These are phyloP conservation scores for Pristionchus japonicus DNA, from an alignment of 2,888 invertebrate species.

Conservation along the genomic window DNA sequence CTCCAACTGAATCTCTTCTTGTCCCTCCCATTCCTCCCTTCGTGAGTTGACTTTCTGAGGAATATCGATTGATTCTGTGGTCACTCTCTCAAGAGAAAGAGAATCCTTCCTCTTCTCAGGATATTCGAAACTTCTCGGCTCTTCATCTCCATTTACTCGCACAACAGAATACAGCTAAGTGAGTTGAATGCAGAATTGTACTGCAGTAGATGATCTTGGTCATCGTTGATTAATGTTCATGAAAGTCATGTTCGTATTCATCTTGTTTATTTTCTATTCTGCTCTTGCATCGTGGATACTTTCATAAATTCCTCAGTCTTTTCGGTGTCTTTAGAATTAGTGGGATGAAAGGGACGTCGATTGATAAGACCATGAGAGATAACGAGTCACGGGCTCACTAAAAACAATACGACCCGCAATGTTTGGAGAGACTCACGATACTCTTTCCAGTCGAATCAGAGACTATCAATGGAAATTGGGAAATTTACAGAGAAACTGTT, in stretches of 20 bases:
- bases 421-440: neutral
- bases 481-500: neutral
- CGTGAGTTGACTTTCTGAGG: neutral
- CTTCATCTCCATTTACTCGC: slow-evolving; percentile 18
- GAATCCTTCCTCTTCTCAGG: neutral
- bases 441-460: neutral
- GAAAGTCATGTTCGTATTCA: too few relatives aligned
- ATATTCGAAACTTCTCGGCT: neutral
- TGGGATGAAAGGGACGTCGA: neutral
- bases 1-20: neutral
- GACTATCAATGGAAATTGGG: neutral
- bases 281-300: too few relatives aligned
- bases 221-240: neutral
- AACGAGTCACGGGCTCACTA: neutral
- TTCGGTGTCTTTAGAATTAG: neutral
- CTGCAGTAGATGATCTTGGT: neutral
- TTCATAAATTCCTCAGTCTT: neutral
- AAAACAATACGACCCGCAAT: slow-evolving; percentile 18
- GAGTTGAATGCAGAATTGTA: neutral
- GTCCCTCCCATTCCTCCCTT: neutral
- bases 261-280: too few relatives aligned
- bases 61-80: neutral
- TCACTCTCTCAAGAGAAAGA: neutral
- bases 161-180: slow-evolving; percentile 1
- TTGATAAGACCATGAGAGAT: neutral